A percentile compares a stretch with the other conserved stretches of the same genome.
These are phyloP conservation scores for Merodon equestris DNA, from an alignment of 2,888 invertebrate genomes.

Conservation along the genomic window DNA sequence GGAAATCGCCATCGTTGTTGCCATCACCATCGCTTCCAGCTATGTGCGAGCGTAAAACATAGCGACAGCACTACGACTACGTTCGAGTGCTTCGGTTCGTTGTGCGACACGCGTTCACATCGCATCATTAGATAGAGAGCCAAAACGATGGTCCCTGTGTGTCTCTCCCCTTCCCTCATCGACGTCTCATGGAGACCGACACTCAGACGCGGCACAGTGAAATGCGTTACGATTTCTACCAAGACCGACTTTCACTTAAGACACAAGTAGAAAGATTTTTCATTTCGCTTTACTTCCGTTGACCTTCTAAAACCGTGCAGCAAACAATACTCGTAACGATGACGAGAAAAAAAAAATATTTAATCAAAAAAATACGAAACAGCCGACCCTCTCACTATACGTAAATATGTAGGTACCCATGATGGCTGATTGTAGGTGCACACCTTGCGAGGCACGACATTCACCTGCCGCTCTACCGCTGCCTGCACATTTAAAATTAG, in stretches of 20 bases:
- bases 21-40: no score
- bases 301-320: constrained; percentile 58
- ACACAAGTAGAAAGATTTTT: constrained; percentile 49
- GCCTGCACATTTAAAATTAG: constrained; percentile 60
- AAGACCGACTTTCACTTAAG: constrained; percentile 67
- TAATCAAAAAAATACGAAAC: constrained; percentile 55
- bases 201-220: constrained; percentile 46
- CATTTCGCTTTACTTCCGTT: constrained; percentile 65
- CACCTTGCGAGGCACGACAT: constrained; percentile 54
- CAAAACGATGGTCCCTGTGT: constrained; percentile 52
- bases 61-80: neutral
- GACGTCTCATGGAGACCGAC: neutral
- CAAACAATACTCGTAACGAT: no score
- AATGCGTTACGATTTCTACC: constrained; percentile 68
- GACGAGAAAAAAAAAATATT: constrained; percentile 33
- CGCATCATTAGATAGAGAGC: constrained; percentile 65
- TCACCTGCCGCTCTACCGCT: constrained; percentile 57
- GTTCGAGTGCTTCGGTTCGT: constrained; percentile 26
- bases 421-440: constrained; percentile 16
- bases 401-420: neutral
- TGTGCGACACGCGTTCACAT: constrained; percentile 40
- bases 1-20: constrained; percentile 61
- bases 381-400: constrained; percentile 45
- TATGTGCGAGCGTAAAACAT: constrained; percentile 40
- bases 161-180: neutral